Conservation (phyloP, 2,113 vertebrate genomes). For the Caracal caracal region DNA sequence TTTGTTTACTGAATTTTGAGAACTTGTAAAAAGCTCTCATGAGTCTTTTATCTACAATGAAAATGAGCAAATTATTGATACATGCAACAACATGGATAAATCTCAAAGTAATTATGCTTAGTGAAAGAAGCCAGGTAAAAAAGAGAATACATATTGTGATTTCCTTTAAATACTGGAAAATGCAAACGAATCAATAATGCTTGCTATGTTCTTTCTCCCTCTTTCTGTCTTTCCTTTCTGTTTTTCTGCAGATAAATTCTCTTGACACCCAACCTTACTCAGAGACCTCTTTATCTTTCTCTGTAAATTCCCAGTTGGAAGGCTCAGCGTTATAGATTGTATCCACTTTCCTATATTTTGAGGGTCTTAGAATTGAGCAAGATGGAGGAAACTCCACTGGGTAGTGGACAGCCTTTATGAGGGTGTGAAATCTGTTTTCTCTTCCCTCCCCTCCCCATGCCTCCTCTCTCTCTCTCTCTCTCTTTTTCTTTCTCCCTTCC, state of each 20-base stretch:
- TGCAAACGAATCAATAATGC: background rate
- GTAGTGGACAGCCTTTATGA: background rate
- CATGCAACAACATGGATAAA: background rate
- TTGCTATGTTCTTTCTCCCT: background rate
- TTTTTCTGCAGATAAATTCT: background rate
- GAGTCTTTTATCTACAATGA: background rate
- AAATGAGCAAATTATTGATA: conserved; percentile 18
- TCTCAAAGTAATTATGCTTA: conserved; percentile 13
- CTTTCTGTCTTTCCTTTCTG: background rate
- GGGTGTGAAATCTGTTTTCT: background rate
- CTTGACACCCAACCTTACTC: background rate
- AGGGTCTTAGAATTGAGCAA: background rate
- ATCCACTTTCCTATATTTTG: background rate
- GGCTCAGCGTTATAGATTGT: background rate
- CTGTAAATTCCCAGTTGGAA: background rate
- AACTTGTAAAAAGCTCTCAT: conserved; percentile 25
- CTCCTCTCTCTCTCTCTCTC: background rate
- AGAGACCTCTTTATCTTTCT: background rate
- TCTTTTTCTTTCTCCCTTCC: background rate
- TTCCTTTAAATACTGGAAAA: conserved; percentile 3
- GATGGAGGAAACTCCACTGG: background rate
- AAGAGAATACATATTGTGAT: conserved; percentile 7
- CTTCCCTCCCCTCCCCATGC: background rate
- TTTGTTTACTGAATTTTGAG: conserved; percentile 15
- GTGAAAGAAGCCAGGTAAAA: conserved; percentile 3